These are phyloP conservation scores for Lampris megalopsis DNA, from an alignment of 2,113 vertebrate species.

Conservation along the genomic window DNA sequence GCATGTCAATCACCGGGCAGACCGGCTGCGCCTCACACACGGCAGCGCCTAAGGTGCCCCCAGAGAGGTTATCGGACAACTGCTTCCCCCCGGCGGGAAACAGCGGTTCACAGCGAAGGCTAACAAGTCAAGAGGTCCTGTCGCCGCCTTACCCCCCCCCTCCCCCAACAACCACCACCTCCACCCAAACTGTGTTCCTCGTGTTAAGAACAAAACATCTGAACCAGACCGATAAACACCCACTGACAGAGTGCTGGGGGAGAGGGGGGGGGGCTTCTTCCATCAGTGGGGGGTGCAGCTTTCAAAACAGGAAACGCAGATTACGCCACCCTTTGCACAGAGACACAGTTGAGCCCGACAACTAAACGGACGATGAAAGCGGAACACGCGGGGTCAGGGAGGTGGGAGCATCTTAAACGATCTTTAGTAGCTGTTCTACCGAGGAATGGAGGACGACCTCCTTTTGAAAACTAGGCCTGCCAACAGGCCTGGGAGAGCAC, in stretches of 20 bases:
- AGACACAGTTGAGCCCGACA: conserved; percentile 19
- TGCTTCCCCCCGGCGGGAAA: not conserved
- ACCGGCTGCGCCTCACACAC: conserved; percentile 3
- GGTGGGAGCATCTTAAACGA: not conserved
- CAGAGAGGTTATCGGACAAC: not conserved
- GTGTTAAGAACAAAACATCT: conserved; percentile 27
- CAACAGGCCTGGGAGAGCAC: conserved; percentile 16
- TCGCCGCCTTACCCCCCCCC: not conserved
- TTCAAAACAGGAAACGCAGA: conserved; percentile 56
- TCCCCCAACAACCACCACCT: not conserved
- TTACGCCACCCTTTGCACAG: conserved; percentile 34
- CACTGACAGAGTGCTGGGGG: conserved; percentile 16
- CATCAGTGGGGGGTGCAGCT: conserved; percentile 15
- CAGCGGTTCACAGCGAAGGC: conserved; percentile 13
- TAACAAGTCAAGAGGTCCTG: conserved; percentile 8
- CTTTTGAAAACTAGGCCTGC: conserved; percentile 19
- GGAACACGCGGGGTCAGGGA: not conserved
- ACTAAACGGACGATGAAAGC: conserved; percentile 18
- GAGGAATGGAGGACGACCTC: no score
- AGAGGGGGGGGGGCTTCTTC: conserved; percentile 9
- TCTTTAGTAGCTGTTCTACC: no score
- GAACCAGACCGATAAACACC: conserved; percentile 37
- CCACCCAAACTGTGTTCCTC: conserved; percentile 24
- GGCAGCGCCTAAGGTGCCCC: not conserved
- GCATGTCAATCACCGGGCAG: conserved; percentile 37